Evolutionary conservation across 2,113 vertebrate genomes (phyloP).

Genomic region (Pterocles orientalis): DNA sequence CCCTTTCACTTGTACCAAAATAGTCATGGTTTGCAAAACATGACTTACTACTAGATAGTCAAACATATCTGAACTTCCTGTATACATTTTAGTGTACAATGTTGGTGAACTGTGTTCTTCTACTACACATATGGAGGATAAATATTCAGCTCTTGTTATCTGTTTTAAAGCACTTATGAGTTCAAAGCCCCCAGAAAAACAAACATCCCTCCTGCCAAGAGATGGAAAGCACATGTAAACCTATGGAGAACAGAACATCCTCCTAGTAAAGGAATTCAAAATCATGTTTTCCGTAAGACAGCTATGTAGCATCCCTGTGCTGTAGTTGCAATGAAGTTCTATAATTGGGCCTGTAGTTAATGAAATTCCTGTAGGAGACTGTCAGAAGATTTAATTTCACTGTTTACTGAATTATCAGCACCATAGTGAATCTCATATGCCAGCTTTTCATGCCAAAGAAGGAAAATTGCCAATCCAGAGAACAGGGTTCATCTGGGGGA

Average conservation of each 20-base stretch:
- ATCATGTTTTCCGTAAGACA: neutral
- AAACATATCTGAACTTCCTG: neutral
- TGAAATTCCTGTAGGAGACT: constrained; percentile 41
- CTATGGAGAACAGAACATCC: neutral
- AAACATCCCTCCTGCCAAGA: neutral
- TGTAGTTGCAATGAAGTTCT: neutral
- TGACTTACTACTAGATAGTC: neutral
- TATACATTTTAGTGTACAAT: neutral
- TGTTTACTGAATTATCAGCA: constrained; percentile 49
- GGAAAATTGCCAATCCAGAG: constrained; percentile 9
- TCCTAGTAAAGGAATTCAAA: neutral
- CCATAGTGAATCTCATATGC: neutral
- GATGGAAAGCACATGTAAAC: neutral
- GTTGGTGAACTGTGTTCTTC: neutral
- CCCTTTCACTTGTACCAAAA: neutral
- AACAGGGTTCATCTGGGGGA: neutral
- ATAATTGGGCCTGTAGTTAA: neutral
- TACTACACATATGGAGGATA: neutral
- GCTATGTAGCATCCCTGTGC: neutral
- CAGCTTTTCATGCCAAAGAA: constrained; percentile 21
- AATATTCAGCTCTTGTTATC: neutral
- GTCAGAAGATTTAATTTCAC: constrained; percentile 49
- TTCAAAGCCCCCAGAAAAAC: neutral
- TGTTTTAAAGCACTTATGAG: neutral
- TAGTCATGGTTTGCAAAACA: neutral